Base-by-base conservation (phyloP, 92 coral and sea anemone species). In the Porites rus region DNA sequence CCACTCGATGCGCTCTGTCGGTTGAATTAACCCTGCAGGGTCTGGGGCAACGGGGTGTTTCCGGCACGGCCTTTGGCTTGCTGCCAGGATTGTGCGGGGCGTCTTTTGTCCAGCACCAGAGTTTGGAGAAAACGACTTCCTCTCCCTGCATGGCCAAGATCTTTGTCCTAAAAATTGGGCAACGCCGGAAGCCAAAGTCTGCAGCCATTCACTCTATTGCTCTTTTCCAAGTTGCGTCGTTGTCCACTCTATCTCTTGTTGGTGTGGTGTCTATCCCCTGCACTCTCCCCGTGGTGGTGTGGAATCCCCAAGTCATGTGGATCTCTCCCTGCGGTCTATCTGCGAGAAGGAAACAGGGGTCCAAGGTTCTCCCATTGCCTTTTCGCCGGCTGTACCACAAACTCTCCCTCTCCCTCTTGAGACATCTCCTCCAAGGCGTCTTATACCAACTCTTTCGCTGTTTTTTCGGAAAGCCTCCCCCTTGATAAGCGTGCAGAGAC, bases 61-160 rank as follows among this genome's bases (percentile, higher is more conserved):
- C 75, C 79, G 90, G 71, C 74, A 14, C 43, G 90, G 90, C 46
- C 69, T 14, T 22, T 62, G 71, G 85, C 79, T 58, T 4, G 84
- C 80, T 1, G 80, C 85, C 63, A 78, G 51, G 56, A 86, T 79
- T 5, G 90, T 86, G 31, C 56, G 14, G 24, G 38, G 85, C 20
- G n/a, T 86, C 51, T 66, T 86, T 78, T 58, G 84, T 85, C 25
- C 68, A 76, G 83, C 83, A 76, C 5, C 72, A 77, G 8, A 85
- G 84, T 6, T 75, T 51, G 3, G 52, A 75, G 10, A 85, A 64
- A 16, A 28, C 84, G 3, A 85, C 38, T 8, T 11, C 59, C 0
- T 75, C 77, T 67, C 64, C 77, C 21, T 60, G 22, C 16, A 43
- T 20, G 1, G 62, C 79, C 12, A 73, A 83, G 77, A 85, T 85